Evolutionary conservation across 2,888 invertebrate genomes (phyloP).

Genomic region (Eupeodes luniger): DNA sequence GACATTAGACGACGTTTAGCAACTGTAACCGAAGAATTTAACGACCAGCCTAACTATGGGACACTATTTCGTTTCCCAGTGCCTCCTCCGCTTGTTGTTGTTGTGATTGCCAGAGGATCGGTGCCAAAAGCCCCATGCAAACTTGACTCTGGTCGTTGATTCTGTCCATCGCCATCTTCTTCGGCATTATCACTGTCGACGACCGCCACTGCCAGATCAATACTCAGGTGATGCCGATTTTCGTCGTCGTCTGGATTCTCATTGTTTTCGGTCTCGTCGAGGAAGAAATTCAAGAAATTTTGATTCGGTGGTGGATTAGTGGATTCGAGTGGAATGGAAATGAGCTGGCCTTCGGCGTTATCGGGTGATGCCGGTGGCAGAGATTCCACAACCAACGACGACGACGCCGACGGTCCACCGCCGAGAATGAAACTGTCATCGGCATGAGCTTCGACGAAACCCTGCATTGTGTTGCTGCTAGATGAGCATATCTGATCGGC

Average conservation of each 20-base stretch:
- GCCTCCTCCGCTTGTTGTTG: not conserved
- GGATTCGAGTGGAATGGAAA: constrained; percentile 58
- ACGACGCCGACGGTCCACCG: not conserved
- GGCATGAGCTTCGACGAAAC: constrained; percentile 38
- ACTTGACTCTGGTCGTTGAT: constrained; percentile 64
- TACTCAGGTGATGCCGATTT: constrained; percentile 39
- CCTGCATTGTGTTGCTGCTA: constrained; percentile 70
- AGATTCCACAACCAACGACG: constrained; percentile 1
- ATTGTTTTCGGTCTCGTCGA: constrained; percentile 81
- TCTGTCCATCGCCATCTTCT: constrained; percentile 66
- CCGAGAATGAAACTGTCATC: constrained; percentile 60
- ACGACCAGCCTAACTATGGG: constrained; percentile 58
- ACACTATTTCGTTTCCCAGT: constrained; percentile 65
- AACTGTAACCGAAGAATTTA: constrained; percentile 7
- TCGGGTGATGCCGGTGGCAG: constrained; percentile 50
- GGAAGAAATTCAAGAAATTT: constrained; percentile 64
- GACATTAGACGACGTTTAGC: constrained; percentile 36
- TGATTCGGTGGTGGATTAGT: constrained; percentile 43
- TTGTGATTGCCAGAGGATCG: constrained; percentile 56
- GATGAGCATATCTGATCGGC: constrained; percentile 89
- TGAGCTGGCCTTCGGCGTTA: constrained; percentile 55
- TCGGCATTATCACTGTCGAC: constrained; percentile 70
- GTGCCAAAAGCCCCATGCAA: constrained; percentile 66
- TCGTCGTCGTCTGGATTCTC: constrained; percentile 82
- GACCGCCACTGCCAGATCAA: constrained; percentile 8